A percentile compares a stretch with the other conserved stretches of the same genome.
phyloP scores from a whole-genome alignment of 92 coral and sea anemone species.

The Porites cylindrica region DNA sequence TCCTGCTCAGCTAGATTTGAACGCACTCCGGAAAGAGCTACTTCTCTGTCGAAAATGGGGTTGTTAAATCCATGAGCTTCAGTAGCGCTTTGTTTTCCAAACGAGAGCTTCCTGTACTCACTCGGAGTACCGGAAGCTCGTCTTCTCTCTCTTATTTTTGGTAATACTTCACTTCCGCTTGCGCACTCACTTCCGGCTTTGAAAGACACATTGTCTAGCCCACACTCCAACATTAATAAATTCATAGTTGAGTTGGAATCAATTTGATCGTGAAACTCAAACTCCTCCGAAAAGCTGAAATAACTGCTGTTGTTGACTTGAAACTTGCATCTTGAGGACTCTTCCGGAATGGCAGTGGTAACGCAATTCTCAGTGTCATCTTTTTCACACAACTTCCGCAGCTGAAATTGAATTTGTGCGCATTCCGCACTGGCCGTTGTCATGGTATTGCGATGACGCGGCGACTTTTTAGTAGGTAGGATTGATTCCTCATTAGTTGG shows the following conservation, averaged over 20 bases:
- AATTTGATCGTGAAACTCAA: slow-evolving; percentile 57
- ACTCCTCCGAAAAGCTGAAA: slow-evolving; percentile 62
- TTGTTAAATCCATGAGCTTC: slow-evolving; percentile 75
- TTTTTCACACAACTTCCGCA: slow-evolving; percentile 91
- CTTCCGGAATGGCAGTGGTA: slow-evolving; percentile 94
- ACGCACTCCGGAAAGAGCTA: slow-evolving; percentile 51
- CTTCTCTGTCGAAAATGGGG: slow-evolving; percentile 71
- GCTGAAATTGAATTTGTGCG: slow-evolving; percentile 88
- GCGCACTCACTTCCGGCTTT: slow-evolving; percentile 91
- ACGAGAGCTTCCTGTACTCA: slow-evolving; percentile 13
- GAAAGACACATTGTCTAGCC: slow-evolving; percentile 84
- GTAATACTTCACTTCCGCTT: slow-evolving; percentile 74
- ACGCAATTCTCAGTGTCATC: slow-evolving; percentile 88
- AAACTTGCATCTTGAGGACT: slow-evolving; percentile 85
- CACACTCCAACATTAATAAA: slow-evolving; percentile 93
- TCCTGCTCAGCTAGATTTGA: slow-evolving; percentile 47
- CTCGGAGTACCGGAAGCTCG: slow-evolving; percentile 23
- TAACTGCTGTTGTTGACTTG: slow-evolving; percentile 76
- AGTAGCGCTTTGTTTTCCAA: not conserved
- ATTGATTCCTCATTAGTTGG: slow-evolving; percentile 20
- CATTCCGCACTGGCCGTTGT: slow-evolving; percentile 77
- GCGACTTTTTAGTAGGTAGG: slow-evolving; percentile 27
- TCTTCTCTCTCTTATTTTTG: slow-evolving; percentile 71
- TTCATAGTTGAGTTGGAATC: slow-evolving; percentile 61
- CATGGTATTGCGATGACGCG: slow-evolving; percentile 78